phyloP scores from a whole-genome alignment of 2,113 vertebrate species.

The chimpanzee (Pan troglodytes) region DNA sequence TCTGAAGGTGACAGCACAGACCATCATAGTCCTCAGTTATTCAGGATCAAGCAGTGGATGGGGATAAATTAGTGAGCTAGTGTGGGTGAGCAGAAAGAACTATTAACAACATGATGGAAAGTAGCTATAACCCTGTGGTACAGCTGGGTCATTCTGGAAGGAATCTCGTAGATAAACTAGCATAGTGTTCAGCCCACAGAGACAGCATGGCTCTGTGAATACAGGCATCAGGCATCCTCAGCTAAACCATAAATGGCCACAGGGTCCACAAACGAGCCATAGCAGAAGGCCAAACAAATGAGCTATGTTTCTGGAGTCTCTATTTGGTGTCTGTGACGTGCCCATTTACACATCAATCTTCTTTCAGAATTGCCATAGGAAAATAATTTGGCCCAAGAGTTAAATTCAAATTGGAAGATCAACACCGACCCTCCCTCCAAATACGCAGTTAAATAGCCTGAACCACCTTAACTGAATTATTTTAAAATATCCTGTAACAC shows the following conservation, averaged over 20 bases:
- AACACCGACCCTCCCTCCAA: neutral
- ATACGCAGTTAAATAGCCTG: neutral
- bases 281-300: neutral
- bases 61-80: neutral
- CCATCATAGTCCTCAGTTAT: neutral
- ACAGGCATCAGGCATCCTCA: neutral
- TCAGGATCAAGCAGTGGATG: neutral
- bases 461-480: neutral
- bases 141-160: neutral
- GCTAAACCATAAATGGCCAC: neutral
- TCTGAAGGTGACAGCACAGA: neutral
- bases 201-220: neutral
- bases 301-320: neutral
- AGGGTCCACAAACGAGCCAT: neutral
- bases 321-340: neutral
- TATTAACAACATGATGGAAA: neutral
- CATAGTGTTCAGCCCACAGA: neutral
- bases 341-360: neutral
- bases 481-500: neutral
- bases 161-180: too few relatives aligned
- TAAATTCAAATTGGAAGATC: neutral
- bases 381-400: neutral
- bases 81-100: neutral
- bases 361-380: neutral
- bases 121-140: neutral